Percentiles rank a stretch among this genome's conserved stretches.
Evolutionary conservation across 2,797 vertebrate genomes (phyloP).

Genomic region (Apogon hyalosoma): DNA sequence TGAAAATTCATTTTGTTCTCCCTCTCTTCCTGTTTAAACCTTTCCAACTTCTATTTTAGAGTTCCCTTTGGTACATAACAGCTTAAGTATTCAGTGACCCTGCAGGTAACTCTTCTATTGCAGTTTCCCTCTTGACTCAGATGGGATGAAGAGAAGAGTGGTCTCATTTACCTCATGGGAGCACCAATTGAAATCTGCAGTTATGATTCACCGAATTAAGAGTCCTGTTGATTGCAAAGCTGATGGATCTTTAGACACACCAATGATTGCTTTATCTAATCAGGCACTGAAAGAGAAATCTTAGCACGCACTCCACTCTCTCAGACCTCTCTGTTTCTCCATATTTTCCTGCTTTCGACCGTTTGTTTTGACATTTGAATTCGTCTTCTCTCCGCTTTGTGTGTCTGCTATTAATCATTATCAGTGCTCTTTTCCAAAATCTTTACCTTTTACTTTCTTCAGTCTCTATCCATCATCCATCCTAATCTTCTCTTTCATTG

Average conservation of each 20-base stretch:
- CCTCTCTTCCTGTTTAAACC: slow-evolving; percentile 1
- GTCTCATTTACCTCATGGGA: slow-evolving; percentile 59
- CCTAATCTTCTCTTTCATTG: slow-evolving; percentile 68
- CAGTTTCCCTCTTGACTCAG: slow-evolving; percentile 36
- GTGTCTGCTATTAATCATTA: slow-evolving; percentile 69
- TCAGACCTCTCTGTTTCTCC: not conserved
- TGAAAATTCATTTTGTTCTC: slow-evolving; percentile 49
- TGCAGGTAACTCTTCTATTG: slow-evolving; percentile 48
- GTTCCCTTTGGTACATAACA: slow-evolving; percentile 38
- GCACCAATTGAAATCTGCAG: slow-evolving; percentile 42
- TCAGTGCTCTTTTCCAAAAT: slow-evolving; percentile 58
- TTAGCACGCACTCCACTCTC: slow-evolving; percentile 7
- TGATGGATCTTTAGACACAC: slow-evolving; percentile 41
- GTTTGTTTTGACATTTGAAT: slow-evolving; percentile 31
- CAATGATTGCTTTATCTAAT: slow-evolving; percentile 37
- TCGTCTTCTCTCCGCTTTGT: not conserved
- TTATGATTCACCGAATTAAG: slow-evolving; percentile 53
- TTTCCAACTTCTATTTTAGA: slow-evolving; percentile 48
- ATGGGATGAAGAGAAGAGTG: slow-evolving; percentile 59
- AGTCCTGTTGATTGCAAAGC: slow-evolving; percentile 57
- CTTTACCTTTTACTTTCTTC: slow-evolving; percentile 35
- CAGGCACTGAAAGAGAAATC: slow-evolving; percentile 18
- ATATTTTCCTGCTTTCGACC: slow-evolving; percentile 24
- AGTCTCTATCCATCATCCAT: slow-evolving; percentile 64
- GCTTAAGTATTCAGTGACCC: slow-evolving; percentile 51